These are phyloP conservation scores for Ichneumoninae sp. DNA, from an alignment of 2,888 invertebrate genomes.

Conservation along the genomic window DNA sequence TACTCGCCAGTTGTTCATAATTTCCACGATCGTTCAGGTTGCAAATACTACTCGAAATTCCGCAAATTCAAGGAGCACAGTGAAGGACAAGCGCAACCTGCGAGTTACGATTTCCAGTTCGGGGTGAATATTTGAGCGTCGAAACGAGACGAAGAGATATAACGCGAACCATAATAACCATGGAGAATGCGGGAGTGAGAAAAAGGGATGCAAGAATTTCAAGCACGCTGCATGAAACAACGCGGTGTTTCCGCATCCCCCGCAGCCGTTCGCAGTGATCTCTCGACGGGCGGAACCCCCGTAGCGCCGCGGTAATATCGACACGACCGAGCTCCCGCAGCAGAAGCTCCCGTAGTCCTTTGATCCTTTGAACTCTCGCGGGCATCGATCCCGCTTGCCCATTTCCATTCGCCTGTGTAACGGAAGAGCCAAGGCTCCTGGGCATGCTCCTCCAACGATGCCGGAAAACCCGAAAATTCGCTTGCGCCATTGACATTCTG, in stretches of 20 bases:
- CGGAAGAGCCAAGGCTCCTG: slow-evolving; percentile 20
- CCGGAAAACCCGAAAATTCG: slow-evolving; percentile 8
- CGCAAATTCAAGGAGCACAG: no score
- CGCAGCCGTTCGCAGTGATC: neutral
- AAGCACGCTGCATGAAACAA: slow-evolving; percentile 1
- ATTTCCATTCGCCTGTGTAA: slow-evolving; percentile 47
- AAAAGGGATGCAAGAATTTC: neutral
- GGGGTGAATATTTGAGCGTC: no score
- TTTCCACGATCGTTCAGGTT: no score
- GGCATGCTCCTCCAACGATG: neutral
- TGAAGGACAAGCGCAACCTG: no score
- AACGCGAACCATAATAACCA: neutral
- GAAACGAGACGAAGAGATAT: neutral
- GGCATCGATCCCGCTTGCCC: slow-evolving; percentile 50
- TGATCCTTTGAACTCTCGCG: slow-evolving; percentile 58
- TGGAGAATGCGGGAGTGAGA: neutral
- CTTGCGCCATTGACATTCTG: neutral
- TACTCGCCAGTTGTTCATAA: no score
- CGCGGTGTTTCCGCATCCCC: slow-evolving; percentile 1
- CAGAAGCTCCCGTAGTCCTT: slow-evolving; percentile 39
- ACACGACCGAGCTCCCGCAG: slow-evolving; percentile 26
- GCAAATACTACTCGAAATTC: no score
- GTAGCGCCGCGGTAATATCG: slow-evolving; percentile 38
- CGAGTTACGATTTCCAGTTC: no score
- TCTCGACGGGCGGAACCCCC: neutral